phyloP scores from a whole-genome alignment of 2,113 vertebrate genomes.

The Baryphthengus martii region DNA sequence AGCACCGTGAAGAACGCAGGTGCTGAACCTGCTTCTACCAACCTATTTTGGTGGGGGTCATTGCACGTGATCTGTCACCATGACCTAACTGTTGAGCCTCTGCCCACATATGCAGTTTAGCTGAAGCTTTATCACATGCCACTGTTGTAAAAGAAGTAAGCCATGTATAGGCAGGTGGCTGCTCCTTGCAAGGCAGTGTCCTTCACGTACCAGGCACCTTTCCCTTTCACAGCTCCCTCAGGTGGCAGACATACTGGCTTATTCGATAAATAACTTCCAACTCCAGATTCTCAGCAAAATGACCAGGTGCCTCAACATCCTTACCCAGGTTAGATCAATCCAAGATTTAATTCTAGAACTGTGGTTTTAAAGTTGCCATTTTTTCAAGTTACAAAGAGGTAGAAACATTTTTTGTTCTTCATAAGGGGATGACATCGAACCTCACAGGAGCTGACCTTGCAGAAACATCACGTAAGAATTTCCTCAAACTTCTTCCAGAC shows the following conservation, averaged over 20 bases:
- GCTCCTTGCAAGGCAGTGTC: background rate
- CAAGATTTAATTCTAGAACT: background rate
- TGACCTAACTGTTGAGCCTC: background rate
- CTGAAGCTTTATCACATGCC: background rate
- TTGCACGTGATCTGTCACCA: background rate
- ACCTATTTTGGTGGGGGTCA: background rate
- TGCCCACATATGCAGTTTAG: background rate
- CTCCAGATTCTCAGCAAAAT: background rate
- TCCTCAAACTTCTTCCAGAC: background rate
- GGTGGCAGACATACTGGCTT: rapidly evolving
- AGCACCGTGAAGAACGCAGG: rapidly evolving
- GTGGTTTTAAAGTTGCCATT: background rate
- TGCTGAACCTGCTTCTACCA: background rate
- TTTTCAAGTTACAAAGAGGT: background rate
- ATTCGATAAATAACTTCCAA: background rate
- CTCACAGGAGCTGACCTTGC: background rate
- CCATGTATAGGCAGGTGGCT: rapidly evolving
- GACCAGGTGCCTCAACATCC: background rate
- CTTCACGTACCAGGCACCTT: background rate
- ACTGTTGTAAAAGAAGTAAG: background rate
- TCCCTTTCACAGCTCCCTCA: background rate
- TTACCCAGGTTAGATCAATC: background rate
- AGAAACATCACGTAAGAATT: rapidly evolving
- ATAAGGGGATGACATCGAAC: background rate
- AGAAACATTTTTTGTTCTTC: background rate